Percentiles rank a stretch among this genome's conserved stretches.
Conservation (phyloP, 2,888 invertebrate genomes). For the Anoplius nigerrimus region DNA sequence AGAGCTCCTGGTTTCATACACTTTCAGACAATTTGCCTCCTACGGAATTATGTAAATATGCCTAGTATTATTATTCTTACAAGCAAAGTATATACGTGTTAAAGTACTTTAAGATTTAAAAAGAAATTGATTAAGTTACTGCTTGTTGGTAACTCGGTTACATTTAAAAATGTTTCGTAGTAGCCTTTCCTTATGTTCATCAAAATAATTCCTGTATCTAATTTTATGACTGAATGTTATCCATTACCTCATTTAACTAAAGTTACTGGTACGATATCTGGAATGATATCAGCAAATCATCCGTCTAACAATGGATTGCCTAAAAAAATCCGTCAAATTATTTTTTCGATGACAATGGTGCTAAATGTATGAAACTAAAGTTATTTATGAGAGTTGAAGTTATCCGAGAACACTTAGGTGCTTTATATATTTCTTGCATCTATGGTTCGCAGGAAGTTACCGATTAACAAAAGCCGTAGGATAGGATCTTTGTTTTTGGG, state of each 20-base stretch:
- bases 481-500: constrained; percentile 58
- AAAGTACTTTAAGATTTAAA: constrained; percentile 56
- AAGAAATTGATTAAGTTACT: constrained; percentile 52
- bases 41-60: constrained; percentile 64
- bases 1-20: constrained; percentile 31
- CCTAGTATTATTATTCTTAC: constrained; percentile 69
- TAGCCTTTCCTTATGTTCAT: constrained; percentile 52
- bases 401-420: constrained; percentile 56
- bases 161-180: constrained; percentile 38
- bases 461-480: constrained; percentile 44
- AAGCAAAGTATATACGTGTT: constrained; percentile 53
- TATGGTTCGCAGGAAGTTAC: constrained; percentile 50
- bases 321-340: constrained; percentile 63
- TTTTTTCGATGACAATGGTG: constrained; percentile 62
- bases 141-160: constrained; percentile 52
- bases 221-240: constrained; percentile 67
- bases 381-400: constrained; percentile 53
- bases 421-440: constrained; percentile 63
- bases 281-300: constrained; percentile 63
- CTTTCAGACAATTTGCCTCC: constrained; percentile 59
- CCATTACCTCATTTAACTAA: constrained; percentile 71
- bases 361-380: constrained; percentile 61
- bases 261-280: constrained; percentile 66
- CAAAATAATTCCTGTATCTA: constrained; percentile 53
- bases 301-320: constrained; percentile 71